These are phyloP conservation scores for Harpalus rufipes DNA, from an alignment of 2,888 invertebrate species.

Conservation along the genomic window DNA sequence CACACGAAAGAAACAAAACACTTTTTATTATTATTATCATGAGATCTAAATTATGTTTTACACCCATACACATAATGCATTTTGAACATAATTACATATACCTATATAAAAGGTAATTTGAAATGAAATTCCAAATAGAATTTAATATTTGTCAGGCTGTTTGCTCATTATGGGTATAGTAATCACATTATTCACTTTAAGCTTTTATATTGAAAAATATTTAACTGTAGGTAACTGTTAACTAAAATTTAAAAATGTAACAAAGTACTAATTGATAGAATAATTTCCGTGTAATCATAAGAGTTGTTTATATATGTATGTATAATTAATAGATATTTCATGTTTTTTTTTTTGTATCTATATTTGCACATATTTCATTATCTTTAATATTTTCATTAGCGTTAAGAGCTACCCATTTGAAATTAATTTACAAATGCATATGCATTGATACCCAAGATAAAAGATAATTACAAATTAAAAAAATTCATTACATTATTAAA, in stretches of 20 bases:
- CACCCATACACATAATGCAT: neutral
- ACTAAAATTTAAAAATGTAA: no score
- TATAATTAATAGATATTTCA: neutral
- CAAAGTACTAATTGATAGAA: no score
- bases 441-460: neutral
- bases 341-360: neutral
- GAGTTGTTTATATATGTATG: conserved; percentile 1
- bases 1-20: neutral
- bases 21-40: neutral
- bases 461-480: neutral
- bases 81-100: neutral
- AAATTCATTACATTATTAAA: conserved; percentile 15
- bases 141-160: neutral
- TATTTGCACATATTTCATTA: neutral
- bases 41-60: neutral
- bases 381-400: conserved; percentile 28
- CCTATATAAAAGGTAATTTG: neutral
- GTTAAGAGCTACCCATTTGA: neutral
- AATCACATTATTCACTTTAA: neutral
- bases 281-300: no score
- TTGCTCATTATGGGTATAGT: neutral
- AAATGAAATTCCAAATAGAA: neutral
- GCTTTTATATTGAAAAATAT: no score
- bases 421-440: conserved; percentile 25
- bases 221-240: no score